phyloP scores from a whole-genome alignment of 2,888 invertebrate species.

The Eledone cirrhosa region DNA sequence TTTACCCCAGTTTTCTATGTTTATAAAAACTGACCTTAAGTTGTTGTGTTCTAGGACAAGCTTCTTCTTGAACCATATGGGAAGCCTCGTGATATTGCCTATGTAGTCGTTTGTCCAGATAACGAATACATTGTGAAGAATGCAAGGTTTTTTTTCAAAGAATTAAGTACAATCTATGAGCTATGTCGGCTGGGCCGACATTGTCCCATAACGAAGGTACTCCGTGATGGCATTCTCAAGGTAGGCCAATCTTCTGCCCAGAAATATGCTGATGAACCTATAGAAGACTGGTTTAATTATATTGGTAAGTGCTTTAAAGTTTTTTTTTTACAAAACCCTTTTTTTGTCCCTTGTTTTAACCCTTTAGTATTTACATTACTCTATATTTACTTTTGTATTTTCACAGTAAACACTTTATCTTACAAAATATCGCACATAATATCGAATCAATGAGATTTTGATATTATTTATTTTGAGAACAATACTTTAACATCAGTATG shows the following conservation, averaged over 20 bases:
- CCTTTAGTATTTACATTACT: too few relatives aligned
- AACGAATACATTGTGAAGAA: slow-evolving; percentile 81
- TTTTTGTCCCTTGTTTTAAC: too few relatives aligned
- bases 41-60: slow-evolving; percentile 77
- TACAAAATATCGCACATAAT: too few relatives aligned
- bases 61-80: slow-evolving; percentile 96
- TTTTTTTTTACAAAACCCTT: background rate
- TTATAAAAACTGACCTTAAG: too few relatives aligned
- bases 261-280: slow-evolving; percentile 73
- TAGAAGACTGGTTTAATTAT: slow-evolving; percentile 85
- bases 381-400: too few relatives aligned
- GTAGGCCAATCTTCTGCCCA: slow-evolving; percentile 76
- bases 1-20: too few relatives aligned
- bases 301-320: slow-evolving; percentile 69
- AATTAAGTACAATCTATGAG: slow-evolving; percentile 92
- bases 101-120: slow-evolving; percentile 93
- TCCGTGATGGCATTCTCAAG: slow-evolving; percentile 87
- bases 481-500: too few relatives aligned
- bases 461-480: too few relatives aligned
- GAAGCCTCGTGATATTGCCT: slow-evolving; percentile 92
- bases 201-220: slow-evolving; percentile 83
- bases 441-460: too few relatives aligned
- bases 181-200: slow-evolving; percentile 93
- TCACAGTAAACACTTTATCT: too few relatives aligned
- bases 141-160: slow-evolving; percentile 88